These are phyloP conservation scores for Brevipalpus yothersi DNA, from an alignment of 1,140 invertebrate species.

Conservation along the genomic window DNA sequence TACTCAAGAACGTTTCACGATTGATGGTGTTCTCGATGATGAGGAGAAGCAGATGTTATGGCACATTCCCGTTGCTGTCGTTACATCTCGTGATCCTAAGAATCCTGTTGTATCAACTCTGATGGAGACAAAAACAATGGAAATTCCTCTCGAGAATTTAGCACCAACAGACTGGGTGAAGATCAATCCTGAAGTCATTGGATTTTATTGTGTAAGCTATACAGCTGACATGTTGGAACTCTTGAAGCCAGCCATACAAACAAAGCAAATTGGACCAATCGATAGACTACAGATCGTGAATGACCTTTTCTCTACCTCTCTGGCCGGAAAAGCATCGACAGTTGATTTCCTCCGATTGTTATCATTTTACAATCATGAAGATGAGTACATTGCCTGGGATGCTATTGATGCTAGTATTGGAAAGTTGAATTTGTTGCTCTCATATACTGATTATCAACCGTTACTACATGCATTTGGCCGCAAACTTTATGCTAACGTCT, in stretches of 20 bases:
- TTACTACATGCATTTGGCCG: slow-evolving; percentile 44
- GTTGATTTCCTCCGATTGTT: slow-evolving; percentile 45
- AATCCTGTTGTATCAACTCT: slow-evolving; percentile 33
- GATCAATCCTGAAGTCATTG: slow-evolving; percentile 23
- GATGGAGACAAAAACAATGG: slow-evolving; percentile 28
- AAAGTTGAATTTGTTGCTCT: slow-evolving; percentile 41
- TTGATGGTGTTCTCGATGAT: slow-evolving; percentile 33
- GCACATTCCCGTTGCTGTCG: slow-evolving; percentile 74
- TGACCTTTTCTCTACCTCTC: slow-evolving; percentile 25
- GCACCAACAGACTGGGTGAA: slow-evolving; percentile 7
- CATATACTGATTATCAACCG: slow-evolving; percentile 41
- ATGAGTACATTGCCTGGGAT: slow-evolving; percentile 78
- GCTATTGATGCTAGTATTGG: slow-evolving; percentile 48
- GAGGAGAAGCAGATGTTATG: slow-evolving; percentile 26
- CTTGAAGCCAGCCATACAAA: slow-evolving; percentile 48
- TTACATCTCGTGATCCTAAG: slow-evolving; percentile 38
- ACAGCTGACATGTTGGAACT: slow-evolving; percentile 43
- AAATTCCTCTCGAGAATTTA: slow-evolving; percentile 16
- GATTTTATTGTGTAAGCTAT: slow-evolving; percentile 50
- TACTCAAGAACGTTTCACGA: slow-evolving; percentile 60
- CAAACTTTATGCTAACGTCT: slow-evolving; percentile 38
- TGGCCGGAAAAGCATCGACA: slow-evolving; percentile 44
- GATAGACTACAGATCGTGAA: slow-evolving; percentile 72
- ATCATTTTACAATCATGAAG: slow-evolving; percentile 52
- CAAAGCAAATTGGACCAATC: slow-evolving; percentile 50